Conservation (phyloP, 2,113 vertebrate genomes). For the Romanogobio albipinnatus region DNA sequence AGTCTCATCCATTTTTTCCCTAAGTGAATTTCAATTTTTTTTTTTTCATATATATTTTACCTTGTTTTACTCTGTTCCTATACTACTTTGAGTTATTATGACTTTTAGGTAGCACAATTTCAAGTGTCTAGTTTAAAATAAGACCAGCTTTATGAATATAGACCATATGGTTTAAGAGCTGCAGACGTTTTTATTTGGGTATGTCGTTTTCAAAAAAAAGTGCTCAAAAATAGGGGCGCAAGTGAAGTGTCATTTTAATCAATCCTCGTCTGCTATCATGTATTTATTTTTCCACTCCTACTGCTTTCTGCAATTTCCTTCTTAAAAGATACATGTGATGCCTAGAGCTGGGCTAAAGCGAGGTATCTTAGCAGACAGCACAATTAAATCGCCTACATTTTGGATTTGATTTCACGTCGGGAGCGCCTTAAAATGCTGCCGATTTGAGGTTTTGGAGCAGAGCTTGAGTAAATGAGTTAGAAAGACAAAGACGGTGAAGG, state of each 20-base stretch:
- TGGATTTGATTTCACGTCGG: background rate
- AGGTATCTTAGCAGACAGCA: background rate
- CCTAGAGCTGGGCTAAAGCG: slow-evolving; percentile 1
- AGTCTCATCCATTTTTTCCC: no score
- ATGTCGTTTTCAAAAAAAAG: no score
- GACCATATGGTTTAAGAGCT: no score
- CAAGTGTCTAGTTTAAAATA: no score
- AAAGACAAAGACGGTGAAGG: background rate
- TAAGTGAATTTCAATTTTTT: no score
- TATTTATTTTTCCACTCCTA: background rate
- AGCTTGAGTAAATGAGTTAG: slow-evolving; percentile 23
- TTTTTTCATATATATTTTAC: no score
- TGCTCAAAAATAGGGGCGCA: no score
- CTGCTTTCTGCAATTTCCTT: background rate
- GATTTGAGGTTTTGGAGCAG: background rate
- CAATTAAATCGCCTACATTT: slow-evolving; percentile 4
- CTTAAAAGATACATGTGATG: background rate
- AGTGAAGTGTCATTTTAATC: background rate
- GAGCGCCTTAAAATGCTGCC: background rate
- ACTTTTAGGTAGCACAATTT: no score
- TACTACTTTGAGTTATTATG: no score
- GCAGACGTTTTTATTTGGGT: no score
- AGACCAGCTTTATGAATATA: no score
- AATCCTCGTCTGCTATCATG: background rate
- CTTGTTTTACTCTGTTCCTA: no score